Conservation (phyloP, 2,797 vertebrate genomes). For the Helarctos malayanus region DNA sequence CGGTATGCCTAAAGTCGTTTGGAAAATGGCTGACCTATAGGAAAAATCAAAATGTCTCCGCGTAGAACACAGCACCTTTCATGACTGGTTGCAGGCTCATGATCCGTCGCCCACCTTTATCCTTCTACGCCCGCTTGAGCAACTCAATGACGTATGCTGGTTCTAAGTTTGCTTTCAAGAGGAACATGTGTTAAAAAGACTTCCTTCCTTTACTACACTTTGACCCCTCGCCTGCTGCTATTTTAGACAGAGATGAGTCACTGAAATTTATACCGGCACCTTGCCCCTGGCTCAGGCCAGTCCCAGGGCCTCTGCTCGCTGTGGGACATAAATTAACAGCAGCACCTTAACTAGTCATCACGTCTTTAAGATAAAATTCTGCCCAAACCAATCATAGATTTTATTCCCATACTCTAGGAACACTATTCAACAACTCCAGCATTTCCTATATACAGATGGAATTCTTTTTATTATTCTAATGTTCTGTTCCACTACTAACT, state of each 20-base stretch:
- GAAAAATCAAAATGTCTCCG: neutral
- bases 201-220: slow-evolving; percentile 66
- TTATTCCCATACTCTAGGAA: neutral
- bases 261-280: slow-evolving; percentile 73
- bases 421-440: neutral
- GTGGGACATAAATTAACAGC: slow-evolving; percentile 40
- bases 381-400: neutral
- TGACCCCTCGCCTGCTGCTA: slow-evolving; percentile 68
- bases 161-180: neutral
- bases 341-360: neutral
- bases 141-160: neutral
- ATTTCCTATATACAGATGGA: neutral
- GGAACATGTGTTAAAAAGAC: slow-evolving; percentile 60
- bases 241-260: slow-evolving; percentile 79
- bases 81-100: neutral
- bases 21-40: neutral
- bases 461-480: neutral
- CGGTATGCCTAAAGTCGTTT: neutral
- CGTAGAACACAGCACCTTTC: neutral
- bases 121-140: neutral
- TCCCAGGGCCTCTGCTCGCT: neutral
- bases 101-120: neutral
- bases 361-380: slow-evolving; percentile 21
- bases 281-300: slow-evolving; percentile 43
- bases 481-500: neutral